Conservation (phyloP, 2,888 invertebrate genomes). For the Rhabditoides inermis region DNA sequence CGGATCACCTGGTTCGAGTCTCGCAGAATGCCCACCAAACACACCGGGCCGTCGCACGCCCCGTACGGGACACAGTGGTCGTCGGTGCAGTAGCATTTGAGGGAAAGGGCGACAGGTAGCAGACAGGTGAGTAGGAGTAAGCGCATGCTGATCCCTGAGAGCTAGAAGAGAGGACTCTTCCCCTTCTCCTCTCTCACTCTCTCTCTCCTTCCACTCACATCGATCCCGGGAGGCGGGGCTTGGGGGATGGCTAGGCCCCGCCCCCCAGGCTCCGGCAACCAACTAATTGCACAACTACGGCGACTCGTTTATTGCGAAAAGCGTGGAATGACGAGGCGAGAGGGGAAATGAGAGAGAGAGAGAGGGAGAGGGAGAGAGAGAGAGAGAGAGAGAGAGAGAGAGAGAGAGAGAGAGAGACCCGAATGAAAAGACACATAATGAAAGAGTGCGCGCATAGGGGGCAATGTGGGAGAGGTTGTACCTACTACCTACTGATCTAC, state of each 20-base stretch:
- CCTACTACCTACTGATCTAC: not conserved
- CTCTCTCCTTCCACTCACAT: not conserved
- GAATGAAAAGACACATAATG: not conserved
- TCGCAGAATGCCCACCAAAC: constrained; percentile 44
- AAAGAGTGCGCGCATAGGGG: constrained; percentile 8
- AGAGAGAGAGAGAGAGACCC: not conserved
- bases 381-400: constrained; percentile 1
- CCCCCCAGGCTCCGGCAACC: too few species aligned
- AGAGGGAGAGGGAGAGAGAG: constrained; percentile 2
- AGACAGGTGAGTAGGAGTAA: not conserved
- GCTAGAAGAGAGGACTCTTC: not conserved
- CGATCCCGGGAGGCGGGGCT: not conserved
- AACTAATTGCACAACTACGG: too few species aligned
- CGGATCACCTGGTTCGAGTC: constrained; percentile 34
- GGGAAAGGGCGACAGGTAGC: constrained; percentile 4
- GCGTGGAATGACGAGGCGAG: not conserved
- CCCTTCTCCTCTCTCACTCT: not conserved
- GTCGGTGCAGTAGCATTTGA: constrained; percentile 39
- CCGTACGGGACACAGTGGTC: constrained; percentile 50
- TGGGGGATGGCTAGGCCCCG: not conserved
- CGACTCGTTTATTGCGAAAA: not conserved
- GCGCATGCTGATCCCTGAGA: not conserved
- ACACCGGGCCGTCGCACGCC: constrained; percentile 45
- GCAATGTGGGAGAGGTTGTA: constrained; percentile 10
- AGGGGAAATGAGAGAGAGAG: not conserved